Evolutionary conservation across 2,888 invertebrate species (phyloP).

Genomic region (Pocota personata): DNA sequence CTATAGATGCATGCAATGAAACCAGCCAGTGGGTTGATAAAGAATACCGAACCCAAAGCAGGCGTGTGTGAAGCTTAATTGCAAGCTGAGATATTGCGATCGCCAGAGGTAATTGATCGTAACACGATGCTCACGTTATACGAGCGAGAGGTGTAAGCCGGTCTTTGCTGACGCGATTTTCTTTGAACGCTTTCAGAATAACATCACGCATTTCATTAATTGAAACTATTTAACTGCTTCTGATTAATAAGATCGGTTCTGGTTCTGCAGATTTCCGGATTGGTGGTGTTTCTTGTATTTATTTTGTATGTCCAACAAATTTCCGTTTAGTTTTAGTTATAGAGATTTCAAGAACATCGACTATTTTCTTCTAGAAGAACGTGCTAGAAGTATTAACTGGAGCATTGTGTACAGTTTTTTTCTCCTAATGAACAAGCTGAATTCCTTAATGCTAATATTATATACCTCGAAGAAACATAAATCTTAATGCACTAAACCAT

Average conservation of each 20-base stretch:
- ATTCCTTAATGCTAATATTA: too few species aligned
- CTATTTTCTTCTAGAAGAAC: too few species aligned
- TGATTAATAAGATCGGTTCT: conserved; percentile 55
- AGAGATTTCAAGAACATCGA: too few species aligned
- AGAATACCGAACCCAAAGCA: conserved; percentile 46
- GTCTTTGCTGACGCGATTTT: conserved; percentile 15
- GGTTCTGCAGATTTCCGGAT: conserved; percentile 1
- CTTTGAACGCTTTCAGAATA: conserved; percentile 23
- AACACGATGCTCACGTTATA: conserved; percentile 60
- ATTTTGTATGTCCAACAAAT: not conserved
- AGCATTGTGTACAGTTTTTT: too few species aligned
- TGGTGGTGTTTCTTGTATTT: not conserved
- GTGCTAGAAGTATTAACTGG: too few species aligned
- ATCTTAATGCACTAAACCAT: too few species aligned
- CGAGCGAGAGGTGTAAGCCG: conserved; percentile 25
- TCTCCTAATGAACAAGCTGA: too few species aligned
- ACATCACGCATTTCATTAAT: conserved; percentile 67
- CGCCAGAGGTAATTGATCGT: conserved; percentile 61
- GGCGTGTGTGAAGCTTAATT: conserved; percentile 63
- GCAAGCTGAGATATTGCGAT: conserved; percentile 58
- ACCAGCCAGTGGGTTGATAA: conserved; percentile 19
- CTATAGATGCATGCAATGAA: conserved; percentile 8
- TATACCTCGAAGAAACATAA: too few species aligned
- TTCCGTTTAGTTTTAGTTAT: not conserved
- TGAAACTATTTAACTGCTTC: conserved; percentile 67